These are phyloP conservation scores for Neria commutata DNA, from an alignment of 2,888 invertebrate species.

Conservation along the genomic window DNA sequence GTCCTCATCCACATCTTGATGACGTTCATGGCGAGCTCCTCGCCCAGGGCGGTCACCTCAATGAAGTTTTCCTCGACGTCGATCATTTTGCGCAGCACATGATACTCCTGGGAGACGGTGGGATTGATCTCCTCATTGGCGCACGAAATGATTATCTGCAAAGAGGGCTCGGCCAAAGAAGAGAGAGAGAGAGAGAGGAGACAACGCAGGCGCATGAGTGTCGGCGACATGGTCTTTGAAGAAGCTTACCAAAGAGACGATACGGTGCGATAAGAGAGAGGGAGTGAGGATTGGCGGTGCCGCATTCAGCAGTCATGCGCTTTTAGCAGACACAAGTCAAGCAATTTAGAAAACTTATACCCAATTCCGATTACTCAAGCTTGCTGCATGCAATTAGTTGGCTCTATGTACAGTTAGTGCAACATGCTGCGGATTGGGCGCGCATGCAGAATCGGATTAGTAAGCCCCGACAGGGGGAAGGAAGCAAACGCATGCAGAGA, in stretches of 20 bases:
- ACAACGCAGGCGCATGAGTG: not conserved
- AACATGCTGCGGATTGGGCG: not conserved
- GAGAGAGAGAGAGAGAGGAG: not conserved
- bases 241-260: not conserved
- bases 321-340: constrained; percentile 54
- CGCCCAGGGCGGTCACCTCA: constrained; percentile 87
- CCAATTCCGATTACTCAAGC: constrained; percentile 22
- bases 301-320: not conserved
- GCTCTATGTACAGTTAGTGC: not conserved
- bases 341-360: constrained; percentile 54
- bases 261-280: not conserved
- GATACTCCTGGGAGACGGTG: constrained; percentile 85
- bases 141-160: constrained; percentile 86
- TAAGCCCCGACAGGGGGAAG: not conserved
- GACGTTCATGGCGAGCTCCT: constrained; percentile 92
- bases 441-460: not conserved
- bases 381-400: constrained; percentile 31
- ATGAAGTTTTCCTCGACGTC: constrained; percentile 88
- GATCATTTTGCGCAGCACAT: constrained; percentile 84
- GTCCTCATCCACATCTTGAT: constrained; percentile 90
- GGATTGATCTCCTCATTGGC: constrained; percentile 87
- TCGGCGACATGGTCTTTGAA: not conserved
- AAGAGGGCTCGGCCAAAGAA: constrained; percentile 20
- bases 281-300: too few relatives aligned
- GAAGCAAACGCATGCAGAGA: not conserved